phyloP scores from a whole-genome alignment of 2,888 invertebrate species.

The Theodoxus fluviatilis region DNA sequence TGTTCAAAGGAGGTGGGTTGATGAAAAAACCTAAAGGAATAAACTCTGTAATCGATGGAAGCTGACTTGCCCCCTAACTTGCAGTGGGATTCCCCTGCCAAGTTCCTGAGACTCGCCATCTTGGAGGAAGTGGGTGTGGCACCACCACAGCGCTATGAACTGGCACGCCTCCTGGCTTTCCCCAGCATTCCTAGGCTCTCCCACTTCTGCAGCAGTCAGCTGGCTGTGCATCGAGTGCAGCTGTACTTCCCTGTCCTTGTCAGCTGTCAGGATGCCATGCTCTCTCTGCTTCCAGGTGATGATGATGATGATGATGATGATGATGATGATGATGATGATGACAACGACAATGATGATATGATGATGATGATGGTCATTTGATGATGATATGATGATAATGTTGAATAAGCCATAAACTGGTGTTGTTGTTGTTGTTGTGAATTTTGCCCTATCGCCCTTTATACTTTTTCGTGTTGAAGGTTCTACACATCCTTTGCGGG shows the following conservation, averaged over 20 bases:
- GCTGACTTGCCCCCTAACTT: background rate
- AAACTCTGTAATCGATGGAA: background rate
- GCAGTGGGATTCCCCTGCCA: slow-evolving; percentile 32
- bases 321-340: too few relatives aligned
- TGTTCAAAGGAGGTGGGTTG: background rate
- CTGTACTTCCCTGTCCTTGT: slow-evolving; percentile 70
- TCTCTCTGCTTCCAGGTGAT: slow-evolving; percentile 51
- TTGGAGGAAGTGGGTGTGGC: slow-evolving; percentile 68
- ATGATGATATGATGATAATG: too few relatives aligned
- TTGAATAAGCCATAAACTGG: too few relatives aligned
- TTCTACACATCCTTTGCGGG: too few relatives aligned
- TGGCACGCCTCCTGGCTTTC: slow-evolving; percentile 72
- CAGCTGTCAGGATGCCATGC: slow-evolving; percentile 64
- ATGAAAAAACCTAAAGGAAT: background rate
- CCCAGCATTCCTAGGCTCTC: slow-evolving; percentile 70
- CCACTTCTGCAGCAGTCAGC: slow-evolving; percentile 71
- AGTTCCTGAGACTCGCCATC: slow-evolving; percentile 26
- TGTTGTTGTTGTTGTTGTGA: too few relatives aligned
- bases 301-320: too few relatives aligned
- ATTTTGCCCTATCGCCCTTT: too few relatives aligned
- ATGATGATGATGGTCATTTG: too few relatives aligned
- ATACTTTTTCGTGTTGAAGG: too few relatives aligned
- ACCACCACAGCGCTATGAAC: slow-evolving; percentile 81
- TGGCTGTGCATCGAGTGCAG: slow-evolving; percentile 69
- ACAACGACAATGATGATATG: too few relatives aligned